phyloP scores from a whole-genome alignment of 2,113 vertebrate species.

The Xiphorhynchus elegans region DNA sequence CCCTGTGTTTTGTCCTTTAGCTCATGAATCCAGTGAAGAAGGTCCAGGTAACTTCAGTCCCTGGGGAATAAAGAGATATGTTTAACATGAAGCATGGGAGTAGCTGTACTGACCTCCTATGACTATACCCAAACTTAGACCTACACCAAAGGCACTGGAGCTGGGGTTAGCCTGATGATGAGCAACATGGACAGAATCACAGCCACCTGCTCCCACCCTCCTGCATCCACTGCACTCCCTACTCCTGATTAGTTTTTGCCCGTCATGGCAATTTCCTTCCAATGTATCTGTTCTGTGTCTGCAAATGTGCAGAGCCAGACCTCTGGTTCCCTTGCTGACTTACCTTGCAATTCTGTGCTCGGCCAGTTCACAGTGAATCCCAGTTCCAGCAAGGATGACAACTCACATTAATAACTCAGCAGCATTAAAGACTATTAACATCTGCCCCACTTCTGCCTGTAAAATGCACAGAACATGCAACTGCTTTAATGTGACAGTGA shows the following conservation, averaged over 20 bases:
- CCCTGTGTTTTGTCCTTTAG: neutral
- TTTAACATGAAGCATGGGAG: neutral
- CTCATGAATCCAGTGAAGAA: neutral
- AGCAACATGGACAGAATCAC: neutral
- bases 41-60: neutral
- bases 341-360: neutral
- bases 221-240: neutral
- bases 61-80: fast-evolving
- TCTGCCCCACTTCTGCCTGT: neutral
- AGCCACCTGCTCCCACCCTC: neutral
- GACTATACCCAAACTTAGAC: neutral
- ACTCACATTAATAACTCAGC: neutral
- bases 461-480: neutral
- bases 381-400: neutral
- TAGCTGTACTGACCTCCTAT: neutral
- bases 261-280: neutral
- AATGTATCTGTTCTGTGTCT: neutral
- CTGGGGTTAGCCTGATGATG: fast-evolving
- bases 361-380: neutral
- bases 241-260: neutral
- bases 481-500: neutral
- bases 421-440: neutral
- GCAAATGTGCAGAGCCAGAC: neutral
- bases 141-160: fast-evolving
- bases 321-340: neutral